Percentiles rank a stretch among this genome's conserved stretches.
Conservation (phyloP, 2,888 invertebrate genomes). For the Melipona bicolor region DNA sequence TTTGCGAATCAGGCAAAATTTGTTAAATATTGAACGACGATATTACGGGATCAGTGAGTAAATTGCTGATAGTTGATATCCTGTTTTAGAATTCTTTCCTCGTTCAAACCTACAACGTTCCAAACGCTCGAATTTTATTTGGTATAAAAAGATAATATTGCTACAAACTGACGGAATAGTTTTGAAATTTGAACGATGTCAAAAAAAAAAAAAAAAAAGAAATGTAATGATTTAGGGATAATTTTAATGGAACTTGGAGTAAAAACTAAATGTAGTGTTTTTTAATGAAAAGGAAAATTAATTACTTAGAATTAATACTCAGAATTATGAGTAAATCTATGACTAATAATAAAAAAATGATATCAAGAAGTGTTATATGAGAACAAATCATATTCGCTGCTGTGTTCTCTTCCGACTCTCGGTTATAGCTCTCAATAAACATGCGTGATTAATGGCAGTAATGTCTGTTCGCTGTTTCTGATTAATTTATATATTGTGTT, state of each 20-base stretch:
- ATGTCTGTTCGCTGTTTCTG: no score
- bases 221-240: no score
- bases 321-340: neutral
- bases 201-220: neutral
- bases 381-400: neutral
- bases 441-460: conserved; percentile 75
- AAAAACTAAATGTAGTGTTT: neutral
- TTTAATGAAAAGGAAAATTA: no score
- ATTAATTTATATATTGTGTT: no score
- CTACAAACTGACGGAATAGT: neutral
- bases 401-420: conserved; percentile 21
- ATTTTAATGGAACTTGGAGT: neutral
- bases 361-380: neutral
- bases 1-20: conserved; percentile 42
- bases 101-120: neutral
- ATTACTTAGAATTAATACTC: no score
- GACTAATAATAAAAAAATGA: neutral
- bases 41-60: conserved; percentile 1
- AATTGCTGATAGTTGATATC: neutral
- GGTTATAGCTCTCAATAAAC: conserved; percentile 73
- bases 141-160: neutral
- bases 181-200: no score
- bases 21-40: conserved; percentile 49
- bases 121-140: neutral
- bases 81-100: neutral